Base-by-base conservation (phyloP, 2,113 vertebrate genomes). In the Gymnogyps californianus region DNA sequence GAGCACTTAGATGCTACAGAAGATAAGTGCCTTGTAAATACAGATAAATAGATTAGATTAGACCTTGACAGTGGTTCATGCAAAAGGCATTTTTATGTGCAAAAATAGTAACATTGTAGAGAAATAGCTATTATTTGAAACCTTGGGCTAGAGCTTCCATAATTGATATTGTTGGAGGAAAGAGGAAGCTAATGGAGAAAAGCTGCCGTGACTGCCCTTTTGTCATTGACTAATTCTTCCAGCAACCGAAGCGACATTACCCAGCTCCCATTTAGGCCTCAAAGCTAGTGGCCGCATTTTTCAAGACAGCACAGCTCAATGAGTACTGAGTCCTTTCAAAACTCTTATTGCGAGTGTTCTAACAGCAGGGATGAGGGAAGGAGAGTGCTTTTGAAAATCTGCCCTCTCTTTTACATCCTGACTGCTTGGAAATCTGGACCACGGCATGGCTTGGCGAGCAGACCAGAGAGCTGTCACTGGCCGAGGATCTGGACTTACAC, bases 1-100 rank as follows among this genome's bases (percentile, higher is more conserved):
- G 71, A 95, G 88, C 93, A 83, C 90, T 95, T 88, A 94, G 92
- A 95, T 94, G 80, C 76, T 90, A 7, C 55, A 62, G 67, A 93
- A 95, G 82, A 93, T 96, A 97, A 97, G 93, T 95, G 92, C 88
- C 90, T 94, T 93, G 90, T 97, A 97, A 97, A 97, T 95, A 83
- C 94, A 95, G 83, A 94, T 93, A 97, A 96, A 97, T 93, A 93
- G 94, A 94, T 93, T 83, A 92, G 64, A 96, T 97, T 96, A 94
- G 97, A 95, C 96, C 90, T 95, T 97, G 97, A 96, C 88, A 93
- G 88, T 89, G 44, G 88, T 87, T 96, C 95, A 97, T 97, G 86
- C 92, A 96, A 97, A 97, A 97, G 88, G 83, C 85, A 92, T 94
- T 96, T 96, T 93, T 92, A 89, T 93, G 94, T 77, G 62, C 93